These are phyloP conservation scores for Tyto alba DNA, from an alignment of 2,113 vertebrate species.

Conservation along the genomic window DNA sequence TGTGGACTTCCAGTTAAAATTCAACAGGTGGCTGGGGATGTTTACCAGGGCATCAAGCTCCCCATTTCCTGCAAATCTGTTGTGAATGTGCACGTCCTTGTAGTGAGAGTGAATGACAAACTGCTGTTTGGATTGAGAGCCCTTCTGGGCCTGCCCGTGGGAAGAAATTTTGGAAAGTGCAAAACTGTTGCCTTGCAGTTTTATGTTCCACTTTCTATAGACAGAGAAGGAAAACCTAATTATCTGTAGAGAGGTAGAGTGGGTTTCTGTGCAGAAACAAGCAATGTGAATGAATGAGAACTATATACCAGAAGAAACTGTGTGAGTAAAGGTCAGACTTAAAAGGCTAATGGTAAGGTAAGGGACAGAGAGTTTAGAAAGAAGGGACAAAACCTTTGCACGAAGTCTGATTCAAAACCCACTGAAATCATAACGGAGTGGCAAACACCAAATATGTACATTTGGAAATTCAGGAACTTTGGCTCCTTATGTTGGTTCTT, in stretches of 20 bases:
- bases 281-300: background rate
- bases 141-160: background rate
- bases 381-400: background rate
- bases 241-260: background rate
- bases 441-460: background rate
- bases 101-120: background rate
- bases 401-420: background rate
- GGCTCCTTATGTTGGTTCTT: accelerated
- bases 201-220: background rate
- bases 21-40: background rate
- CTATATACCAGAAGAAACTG: background rate
- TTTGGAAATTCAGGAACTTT: background rate
- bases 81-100: background rate
- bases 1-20: background rate
- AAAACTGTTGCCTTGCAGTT: background rate
- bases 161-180: background rate
- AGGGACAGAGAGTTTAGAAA: background rate
- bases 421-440: background rate
- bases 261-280: background rate
- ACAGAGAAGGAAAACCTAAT: background rate
- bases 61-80: accelerated
- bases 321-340: background rate
- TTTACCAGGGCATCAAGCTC: background rate
- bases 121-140: background rate
- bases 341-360: background rate